Base-by-base conservation (phyloP, 1,140 invertebrate genomes). In the Phymorhynchus buccinoides region DNA sequence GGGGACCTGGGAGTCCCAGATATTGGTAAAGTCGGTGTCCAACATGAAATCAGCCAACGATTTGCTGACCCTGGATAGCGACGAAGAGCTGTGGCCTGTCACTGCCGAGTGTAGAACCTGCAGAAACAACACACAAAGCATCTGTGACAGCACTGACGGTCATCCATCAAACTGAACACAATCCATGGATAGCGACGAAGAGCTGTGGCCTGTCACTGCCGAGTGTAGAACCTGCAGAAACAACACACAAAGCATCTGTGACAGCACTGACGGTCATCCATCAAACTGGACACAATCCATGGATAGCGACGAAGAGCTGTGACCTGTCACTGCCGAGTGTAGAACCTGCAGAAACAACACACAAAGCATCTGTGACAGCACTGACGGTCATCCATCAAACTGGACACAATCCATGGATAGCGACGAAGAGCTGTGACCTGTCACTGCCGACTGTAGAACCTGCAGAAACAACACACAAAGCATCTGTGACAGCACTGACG, bases 51-150 rank as follows among this genome's bases (percentile, higher is more conserved):
- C 90, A 9, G 87, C 87, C 16, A 92, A 84, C 56, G 88, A 88
- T 44, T 90, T 88, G 77, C 88, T 88, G 30, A 89, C 88, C 32
- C 88, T 85, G 27, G 86, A 84, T 42, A 91, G 71, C 2, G 91
- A 90, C 1, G 89, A 88, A 7, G 88, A 86, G 62, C 86, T 91
- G 41, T 91, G 90, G n/a, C 94, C 94, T 84, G 90, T 92, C 84
- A 91, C 93, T 44, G 93, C 94, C 86, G 91, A 90, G 89, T 93
- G 92, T 78, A 94, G 87, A 80, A 94, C 94, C 93, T 94, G 84
- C 48, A 86, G 89, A 66, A 86, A 87, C 37, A 68, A 84, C 32
- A 75, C 32, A 35, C 35, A 35, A 12, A 35, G 32, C 16, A 7
- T 75, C 3, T 35, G 71, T 37, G 39, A 75, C 35, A 75, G 32